phyloP scores from a whole-genome alignment of 1,140 invertebrate genomes.

The Episyrphus balteatus region DNA sequence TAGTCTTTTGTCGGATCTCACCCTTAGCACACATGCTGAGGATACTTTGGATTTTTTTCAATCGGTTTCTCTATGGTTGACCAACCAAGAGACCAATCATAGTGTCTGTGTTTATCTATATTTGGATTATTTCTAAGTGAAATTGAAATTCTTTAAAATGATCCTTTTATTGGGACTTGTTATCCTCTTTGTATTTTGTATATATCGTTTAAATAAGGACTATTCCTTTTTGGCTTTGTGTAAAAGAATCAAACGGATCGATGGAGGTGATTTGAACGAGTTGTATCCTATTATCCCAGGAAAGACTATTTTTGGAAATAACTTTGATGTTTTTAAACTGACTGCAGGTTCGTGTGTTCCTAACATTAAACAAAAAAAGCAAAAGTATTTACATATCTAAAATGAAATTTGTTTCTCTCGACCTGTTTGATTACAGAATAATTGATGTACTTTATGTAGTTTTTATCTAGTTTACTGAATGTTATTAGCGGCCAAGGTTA shows the following conservation, averaged over 20 bases:
- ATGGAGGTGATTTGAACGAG: conserved; percentile 18
- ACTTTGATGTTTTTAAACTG: conserved; percentile 21
- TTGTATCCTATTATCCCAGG: conserved; percentile 18
- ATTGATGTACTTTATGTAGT: too few relatives aligned
- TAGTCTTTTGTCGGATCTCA: too few relatives aligned
- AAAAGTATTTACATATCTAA: neutral
- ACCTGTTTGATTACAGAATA: neutral
- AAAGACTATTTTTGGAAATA: conserved; percentile 23
- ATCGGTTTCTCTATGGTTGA: too few relatives aligned
- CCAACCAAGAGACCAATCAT: too few relatives aligned
- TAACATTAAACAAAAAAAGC: neutral
- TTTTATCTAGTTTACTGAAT: too few relatives aligned
- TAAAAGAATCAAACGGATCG: conserved; percentile 14
- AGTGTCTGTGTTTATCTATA: too few relatives aligned
- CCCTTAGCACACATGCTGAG: too few relatives aligned
- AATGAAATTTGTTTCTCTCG: too few relatives aligned
- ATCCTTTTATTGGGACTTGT: neutral
- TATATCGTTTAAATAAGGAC: conserved; percentile 12
- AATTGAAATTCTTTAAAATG: too few relatives aligned
- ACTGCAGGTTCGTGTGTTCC: conserved; percentile 12
- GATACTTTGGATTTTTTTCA: too few relatives aligned
- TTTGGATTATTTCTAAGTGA: too few relatives aligned
- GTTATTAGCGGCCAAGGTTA: too few relatives aligned
- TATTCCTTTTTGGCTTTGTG: conserved; percentile 17
- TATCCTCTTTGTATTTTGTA: neutral